phyloP scores from a whole-genome alignment of 2,113 vertebrate species.

The Heliornis fulica region DNA sequence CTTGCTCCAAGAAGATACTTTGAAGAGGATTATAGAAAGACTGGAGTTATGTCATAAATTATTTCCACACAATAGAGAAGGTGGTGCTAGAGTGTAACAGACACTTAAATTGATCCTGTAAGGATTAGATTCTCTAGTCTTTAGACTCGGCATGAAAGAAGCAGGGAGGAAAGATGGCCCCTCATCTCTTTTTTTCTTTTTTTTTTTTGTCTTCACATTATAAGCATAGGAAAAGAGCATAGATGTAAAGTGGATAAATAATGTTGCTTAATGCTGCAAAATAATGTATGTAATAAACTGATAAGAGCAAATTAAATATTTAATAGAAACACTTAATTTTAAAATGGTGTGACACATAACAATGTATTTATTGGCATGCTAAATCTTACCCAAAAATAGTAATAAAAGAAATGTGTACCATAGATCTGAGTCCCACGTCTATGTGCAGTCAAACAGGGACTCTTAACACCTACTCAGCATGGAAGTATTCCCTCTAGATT shows the following conservation, averaged over 20 bases:
- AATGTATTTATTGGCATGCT: neutral
- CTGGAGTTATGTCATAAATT: neutral
- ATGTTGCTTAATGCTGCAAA: neutral
- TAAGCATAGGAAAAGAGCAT: neutral
- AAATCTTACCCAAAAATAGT: neutral
- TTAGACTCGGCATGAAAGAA: neutral
- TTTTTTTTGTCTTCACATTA: neutral
- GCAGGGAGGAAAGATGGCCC: neutral
- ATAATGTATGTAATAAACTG: neutral
- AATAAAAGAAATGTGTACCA: neutral
- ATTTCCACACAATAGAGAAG: neutral
- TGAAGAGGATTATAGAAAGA: neutral
- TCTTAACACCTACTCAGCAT: neutral
- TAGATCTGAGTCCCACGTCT: neutral
- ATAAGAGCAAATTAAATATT: neutral
- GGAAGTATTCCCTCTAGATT: neutral
- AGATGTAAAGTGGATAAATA: neutral
- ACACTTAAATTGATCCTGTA: neutral
- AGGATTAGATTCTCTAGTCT: neutral
- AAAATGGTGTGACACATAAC: neutral
- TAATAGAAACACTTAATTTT: neutral
- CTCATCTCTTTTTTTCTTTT: neutral
- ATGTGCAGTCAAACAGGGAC: neutral
- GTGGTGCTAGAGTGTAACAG: neutral
- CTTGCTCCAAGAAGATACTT: neutral